Base-by-base conservation (phyloP, 2,888 invertebrate genomes). In the Amphipoea lucens region DNA sequence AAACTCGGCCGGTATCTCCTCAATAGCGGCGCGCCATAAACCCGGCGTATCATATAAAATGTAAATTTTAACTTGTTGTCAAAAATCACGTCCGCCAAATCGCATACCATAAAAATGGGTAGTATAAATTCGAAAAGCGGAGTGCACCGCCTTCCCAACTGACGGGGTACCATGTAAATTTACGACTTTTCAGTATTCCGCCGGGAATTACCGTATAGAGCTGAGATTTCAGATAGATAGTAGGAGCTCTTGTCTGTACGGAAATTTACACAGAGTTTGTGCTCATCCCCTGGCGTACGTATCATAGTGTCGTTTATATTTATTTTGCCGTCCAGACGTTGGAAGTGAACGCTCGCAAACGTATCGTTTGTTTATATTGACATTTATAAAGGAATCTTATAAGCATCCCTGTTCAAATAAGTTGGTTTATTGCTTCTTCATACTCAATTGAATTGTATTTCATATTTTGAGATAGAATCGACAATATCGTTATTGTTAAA, bases 181-280 rank as follows among this genome's bases (percentile, higher is more conserved):
- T 96, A 96, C 95, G 95, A 95, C 93, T 94, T 94, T 95, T 95
- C 95, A 94, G 95, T 94, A 95, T 94, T 93, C 96, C 94, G 90
- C 92, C 82, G 96, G 95, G 96, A 95, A 95, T 96, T 94, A 94
- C 94, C 92, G 92, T 91, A 92, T 90, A 92, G 91, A 93, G 91
- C 92, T 90, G 94, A 94, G 94, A 95, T 95, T 95, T 92, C 87
- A 93, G 91, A 93, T 90, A 87, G 93, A 94, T 94, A 94, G 93
- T 90, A 87, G 84, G 82, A 92, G 88, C 89, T 90, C 90, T 87
- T 87, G 88, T 88, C 86, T 90, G 83, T 91, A 87, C 90, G 88
- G 86, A 91, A 94, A 93, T 94, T 92, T 92, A 93, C 92, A 92
- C 89, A 82, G 88, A 90, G 89, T 91, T 91, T 90, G 87, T 87